Conservation (phyloP, 35 echinoderm and acorn worm species). For the Diadema setosum region DNA sequence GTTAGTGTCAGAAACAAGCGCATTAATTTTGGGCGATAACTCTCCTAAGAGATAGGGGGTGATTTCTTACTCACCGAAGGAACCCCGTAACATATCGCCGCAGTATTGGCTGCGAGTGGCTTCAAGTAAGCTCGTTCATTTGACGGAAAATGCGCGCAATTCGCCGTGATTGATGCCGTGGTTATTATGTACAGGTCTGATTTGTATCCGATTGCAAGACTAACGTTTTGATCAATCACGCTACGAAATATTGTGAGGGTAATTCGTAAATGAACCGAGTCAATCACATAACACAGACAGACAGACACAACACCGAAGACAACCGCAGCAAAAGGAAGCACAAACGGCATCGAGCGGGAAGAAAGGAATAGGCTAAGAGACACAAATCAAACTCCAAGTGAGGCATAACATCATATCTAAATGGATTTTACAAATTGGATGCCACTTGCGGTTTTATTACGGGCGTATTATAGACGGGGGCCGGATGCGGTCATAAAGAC, state of each 20-base stretch:
- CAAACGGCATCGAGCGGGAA: no score
- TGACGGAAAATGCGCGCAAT: neutral
- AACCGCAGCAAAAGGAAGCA: neutral
- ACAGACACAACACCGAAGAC: neutral
- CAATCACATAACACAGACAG: neutral
- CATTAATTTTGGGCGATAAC: neutral
- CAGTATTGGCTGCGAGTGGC: neutral
- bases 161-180: neutral
- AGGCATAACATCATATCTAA: neutral
- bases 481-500: neutral
- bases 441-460: neutral
- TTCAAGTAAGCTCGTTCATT: slow-evolving; percentile 1
- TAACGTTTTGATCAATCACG: neutral
- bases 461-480: neutral
- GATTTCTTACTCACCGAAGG: neutral
- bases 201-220: neutral
- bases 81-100: neutral
- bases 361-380: neutral
- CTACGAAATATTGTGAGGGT: neutral
- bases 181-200: neutral
- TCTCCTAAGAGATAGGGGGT: neutral
- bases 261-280: neutral
- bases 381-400: neutral
- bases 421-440: neutral
- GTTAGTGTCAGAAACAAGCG: slow-evolving; percentile 3